Evolutionary conservation across 2,888 invertebrate species (phyloP).

Genomic region (Cancer borealis): DNA sequence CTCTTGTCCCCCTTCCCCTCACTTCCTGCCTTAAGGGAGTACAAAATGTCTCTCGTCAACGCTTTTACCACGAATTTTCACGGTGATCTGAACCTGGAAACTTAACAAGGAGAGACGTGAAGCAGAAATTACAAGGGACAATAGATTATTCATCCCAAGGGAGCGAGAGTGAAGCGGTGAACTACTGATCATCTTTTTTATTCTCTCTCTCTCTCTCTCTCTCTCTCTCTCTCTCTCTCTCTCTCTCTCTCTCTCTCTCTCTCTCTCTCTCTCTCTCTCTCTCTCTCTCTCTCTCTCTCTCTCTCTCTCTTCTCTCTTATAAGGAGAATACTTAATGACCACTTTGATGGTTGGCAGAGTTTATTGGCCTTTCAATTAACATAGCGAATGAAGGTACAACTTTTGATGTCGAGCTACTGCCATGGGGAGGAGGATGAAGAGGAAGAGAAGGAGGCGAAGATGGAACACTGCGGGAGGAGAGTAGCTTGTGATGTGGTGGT

Average conservation of each 20-base stretch:
- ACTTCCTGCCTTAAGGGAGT: background rate
- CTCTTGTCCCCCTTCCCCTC: background rate
- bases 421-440: background rate
- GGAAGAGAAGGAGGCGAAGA: background rate
- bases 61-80: background rate
- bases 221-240: background rate
- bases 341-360: background rate
- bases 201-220: background rate
- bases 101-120: background rate
- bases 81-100: background rate
- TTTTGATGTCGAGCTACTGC: background rate
- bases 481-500: background rate
- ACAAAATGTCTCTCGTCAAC: background rate
- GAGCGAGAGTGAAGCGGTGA: background rate
- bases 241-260: background rate
- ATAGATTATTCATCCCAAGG: background rate
- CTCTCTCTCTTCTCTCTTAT: background rate
- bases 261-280: background rate
- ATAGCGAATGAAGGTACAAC: slow-evolving; percentile 29
- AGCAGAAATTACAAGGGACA: background rate
- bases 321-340: slow-evolving; percentile 9
- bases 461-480: background rate
- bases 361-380: slow-evolving; percentile 30
- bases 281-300: background rate
- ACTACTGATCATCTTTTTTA: background rate